These are phyloP conservation scores for Chesias legatella DNA, from an alignment of 2,888 invertebrate species.

Conservation along the genomic window DNA sequence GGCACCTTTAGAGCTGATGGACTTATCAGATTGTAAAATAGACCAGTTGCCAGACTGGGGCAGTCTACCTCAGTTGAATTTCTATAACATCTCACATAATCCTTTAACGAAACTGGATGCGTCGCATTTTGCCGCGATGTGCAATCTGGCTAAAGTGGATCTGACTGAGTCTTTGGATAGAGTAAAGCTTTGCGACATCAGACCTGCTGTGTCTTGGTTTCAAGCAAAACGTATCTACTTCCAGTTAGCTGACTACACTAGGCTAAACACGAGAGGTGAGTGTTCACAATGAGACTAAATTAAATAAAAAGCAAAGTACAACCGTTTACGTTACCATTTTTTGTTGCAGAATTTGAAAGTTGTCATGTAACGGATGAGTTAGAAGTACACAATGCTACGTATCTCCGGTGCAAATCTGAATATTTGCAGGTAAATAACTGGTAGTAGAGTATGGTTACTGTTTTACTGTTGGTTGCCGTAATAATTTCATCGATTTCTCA, in stretches of 20 bases:
- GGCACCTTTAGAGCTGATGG: conserved; percentile 80
- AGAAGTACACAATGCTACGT: conserved; percentile 49
- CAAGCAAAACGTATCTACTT: conserved; percentile 54
- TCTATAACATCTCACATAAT: conserved; percentile 84
- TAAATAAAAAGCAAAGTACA: neutral
- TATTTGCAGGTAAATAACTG: conserved; percentile 49
- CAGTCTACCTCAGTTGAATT: conserved; percentile 75
- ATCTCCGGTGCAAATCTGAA: conserved; percentile 51
- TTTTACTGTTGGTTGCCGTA: no score
- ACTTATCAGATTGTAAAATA: conserved; percentile 82
- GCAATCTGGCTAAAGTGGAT: conserved; percentile 81
- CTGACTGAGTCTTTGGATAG: conserved; percentile 55
- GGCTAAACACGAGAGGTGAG: conserved; percentile 59
- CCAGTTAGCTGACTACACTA: conserved; percentile 57
- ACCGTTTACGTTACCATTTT: neutral
- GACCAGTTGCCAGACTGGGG: conserved; percentile 81
- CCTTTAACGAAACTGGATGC: conserved; percentile 66
- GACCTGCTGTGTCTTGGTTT: conserved; percentile 58
- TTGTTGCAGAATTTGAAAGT: conserved; percentile 56
- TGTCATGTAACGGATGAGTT: conserved; percentile 47
- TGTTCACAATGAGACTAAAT: conserved; percentile 4
- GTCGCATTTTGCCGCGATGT: conserved; percentile 81
- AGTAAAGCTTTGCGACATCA: conserved; percentile 52
- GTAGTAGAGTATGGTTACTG: no score
- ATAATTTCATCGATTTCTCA: no score